These are phyloP conservation scores for Diachasmimorpha longicaudata DNA, from an alignment of 1,140 invertebrate species.

Conservation along the genomic window DNA sequence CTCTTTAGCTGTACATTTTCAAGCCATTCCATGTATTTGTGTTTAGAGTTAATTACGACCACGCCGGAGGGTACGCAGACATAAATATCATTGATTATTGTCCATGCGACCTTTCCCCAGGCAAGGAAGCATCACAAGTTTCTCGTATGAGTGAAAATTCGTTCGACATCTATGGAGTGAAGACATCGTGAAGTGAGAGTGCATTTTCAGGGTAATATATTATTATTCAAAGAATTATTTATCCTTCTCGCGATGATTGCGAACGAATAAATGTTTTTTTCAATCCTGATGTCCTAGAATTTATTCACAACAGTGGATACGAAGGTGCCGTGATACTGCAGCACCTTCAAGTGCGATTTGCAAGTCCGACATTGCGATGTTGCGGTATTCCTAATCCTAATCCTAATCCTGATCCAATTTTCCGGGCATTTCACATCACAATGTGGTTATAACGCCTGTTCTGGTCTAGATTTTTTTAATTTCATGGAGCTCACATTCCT, in stretches of 20 bases:
- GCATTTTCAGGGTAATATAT: neutral
- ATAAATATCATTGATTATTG: constrained; percentile 6
- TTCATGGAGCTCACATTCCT: no score
- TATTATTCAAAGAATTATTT: neutral
- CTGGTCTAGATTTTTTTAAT: no score
- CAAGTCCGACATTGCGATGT: no score
- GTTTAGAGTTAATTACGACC: neutral
- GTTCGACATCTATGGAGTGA: neutral
- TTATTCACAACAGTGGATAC: no score
- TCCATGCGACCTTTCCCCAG: neutral
- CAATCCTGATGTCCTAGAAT: no score
- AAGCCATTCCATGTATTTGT: neutral
- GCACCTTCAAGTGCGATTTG: no score
- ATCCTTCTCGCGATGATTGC: neutral
- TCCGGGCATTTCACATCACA: no score
- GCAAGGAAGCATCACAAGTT: constrained; percentile 1
- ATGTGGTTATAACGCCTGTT: no score
- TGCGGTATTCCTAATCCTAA: no score
- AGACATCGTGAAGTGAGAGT: neutral
- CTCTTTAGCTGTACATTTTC: constrained; percentile 1
- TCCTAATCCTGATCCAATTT: no score
- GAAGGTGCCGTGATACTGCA: no score
- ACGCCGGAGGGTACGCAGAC: neutral
- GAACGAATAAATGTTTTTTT: no score
- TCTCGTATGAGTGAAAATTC: constrained; percentile 1